Evolutionary conservation across 2,888 invertebrate species (phyloP), one percentile per base, ranked within the genome.

Genomic region (Hirtodrosophila trivittata): DNA sequence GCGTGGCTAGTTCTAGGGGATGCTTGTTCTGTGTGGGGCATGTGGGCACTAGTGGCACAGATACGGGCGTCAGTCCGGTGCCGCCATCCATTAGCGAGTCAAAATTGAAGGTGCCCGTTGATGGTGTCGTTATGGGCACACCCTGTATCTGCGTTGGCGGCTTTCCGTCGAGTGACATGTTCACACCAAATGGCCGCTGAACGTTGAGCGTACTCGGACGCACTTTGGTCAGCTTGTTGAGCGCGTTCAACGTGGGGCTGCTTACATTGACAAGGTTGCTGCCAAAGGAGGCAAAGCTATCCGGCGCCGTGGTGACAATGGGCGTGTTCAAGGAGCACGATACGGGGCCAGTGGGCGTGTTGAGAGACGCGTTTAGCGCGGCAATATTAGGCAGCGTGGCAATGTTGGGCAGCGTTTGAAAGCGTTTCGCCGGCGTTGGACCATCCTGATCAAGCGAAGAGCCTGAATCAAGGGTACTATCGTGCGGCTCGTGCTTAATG

Each of bases 61-160:
- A 94, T 28, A 97, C 95, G 0, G 97, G 97, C 5, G 97, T 97
- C 43, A 98, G 92, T 0, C 97, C 97, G 1, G 97, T 97, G 84
- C 97, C 97, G 46, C 97, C 97, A 83, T 97, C 97, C 95, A 97
- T 97, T 63, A 98, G 92, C 75, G 96, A 96, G 87, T 98, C 97
- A 90, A 97, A 97, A 91, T 97, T 97, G 91, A 97, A 96, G 78
- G 94, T 94, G 46, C 96, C 97, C 83, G 94, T 95, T 66, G 97
- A 96, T 0, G 97, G 97, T 8, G 97, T 97, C 67, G 95, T 95
- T 84, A 97, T 96, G 80, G 96, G 94, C 69, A 97, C 93, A 55
- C 96, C 97, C 26, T 95, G 94, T 66, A 95, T 93, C 85, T 95
- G 94, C 74, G 93, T 92, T 69, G 92, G 90, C n/a, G 66, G 91